These are phyloP conservation scores for Gulo gulo DNA, from an alignment of 2,113 vertebrate species.

Conservation along the genomic window DNA sequence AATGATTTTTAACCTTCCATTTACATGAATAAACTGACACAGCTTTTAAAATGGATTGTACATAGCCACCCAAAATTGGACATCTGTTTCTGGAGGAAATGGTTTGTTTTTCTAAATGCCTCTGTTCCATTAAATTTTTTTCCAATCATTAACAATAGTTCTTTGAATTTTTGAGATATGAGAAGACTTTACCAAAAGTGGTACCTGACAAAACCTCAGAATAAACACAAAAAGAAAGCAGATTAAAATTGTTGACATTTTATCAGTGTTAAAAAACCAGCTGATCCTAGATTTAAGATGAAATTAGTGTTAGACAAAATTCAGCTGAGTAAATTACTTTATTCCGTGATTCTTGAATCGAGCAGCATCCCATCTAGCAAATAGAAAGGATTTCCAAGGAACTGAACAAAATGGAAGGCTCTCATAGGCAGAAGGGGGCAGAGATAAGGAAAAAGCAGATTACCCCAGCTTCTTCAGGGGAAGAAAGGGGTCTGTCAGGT, in stretches of 20 bases:
- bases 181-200: background rate
- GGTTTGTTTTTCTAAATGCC: constrained; percentile 1
- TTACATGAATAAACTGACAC: background rate
- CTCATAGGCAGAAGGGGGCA: background rate
- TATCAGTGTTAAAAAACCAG: background rate
- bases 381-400: background rate
- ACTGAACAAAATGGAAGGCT: background rate
- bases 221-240: background rate
- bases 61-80: background rate
- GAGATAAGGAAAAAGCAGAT: background rate
- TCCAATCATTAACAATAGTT: background rate
- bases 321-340: background rate
- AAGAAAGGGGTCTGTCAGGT: background rate
- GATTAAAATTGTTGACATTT: background rate
- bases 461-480: background rate
- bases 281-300: background rate
- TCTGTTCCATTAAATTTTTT: background rate
- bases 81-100: background rate
- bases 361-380: background rate
- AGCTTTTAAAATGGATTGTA: background rate
- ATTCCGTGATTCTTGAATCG: background rate
- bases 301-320: background rate
- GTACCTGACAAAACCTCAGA: background rate
- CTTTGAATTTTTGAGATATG: background rate
- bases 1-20: background rate